phyloP scores from a whole-genome alignment of 1,140 invertebrate species.

The Drosophila micromelanica region DNA sequence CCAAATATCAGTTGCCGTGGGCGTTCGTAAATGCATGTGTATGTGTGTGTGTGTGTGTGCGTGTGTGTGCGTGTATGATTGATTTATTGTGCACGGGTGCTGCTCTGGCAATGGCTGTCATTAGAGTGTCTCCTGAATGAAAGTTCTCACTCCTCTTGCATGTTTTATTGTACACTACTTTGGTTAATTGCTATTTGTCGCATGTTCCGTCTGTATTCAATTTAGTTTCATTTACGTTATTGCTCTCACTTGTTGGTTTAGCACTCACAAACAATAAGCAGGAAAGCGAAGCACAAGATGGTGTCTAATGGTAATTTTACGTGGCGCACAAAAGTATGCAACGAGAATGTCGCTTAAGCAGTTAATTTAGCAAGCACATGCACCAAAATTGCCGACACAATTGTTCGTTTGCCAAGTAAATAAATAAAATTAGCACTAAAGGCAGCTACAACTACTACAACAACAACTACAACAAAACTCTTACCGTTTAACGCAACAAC shows the following conservation, averaged over 20 bases:
- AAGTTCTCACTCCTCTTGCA: not conserved
- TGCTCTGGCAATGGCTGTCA: conserved; percentile 11
- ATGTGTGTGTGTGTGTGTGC: not conserved
- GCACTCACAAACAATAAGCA: conserved; percentile 11
- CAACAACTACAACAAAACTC: conserved; percentile 11
- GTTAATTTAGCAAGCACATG: conserved; percentile 18
- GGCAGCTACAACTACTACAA: not conserved
- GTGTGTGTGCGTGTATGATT: conserved; percentile 15
- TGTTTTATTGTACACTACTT: not conserved
- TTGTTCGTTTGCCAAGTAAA: conserved; percentile 4
- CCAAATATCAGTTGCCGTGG: not conserved
- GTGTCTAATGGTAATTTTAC: conserved; percentile 20
- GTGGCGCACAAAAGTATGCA: conserved; percentile 43
- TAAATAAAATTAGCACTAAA: not conserved
- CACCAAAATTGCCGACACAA: conserved; percentile 9
- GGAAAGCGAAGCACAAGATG: conserved; percentile 4
- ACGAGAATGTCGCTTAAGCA: conserved; percentile 25
- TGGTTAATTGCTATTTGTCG: conserved; percentile 7
- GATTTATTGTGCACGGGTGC: conserved; percentile 38
- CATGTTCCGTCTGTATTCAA: not conserved
- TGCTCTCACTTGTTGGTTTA: conserved; percentile 3
- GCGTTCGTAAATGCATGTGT: not conserved
- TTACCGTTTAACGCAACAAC: conserved; percentile 19
- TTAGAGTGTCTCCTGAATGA: not conserved
- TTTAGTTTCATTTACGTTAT: not conserved